Evolutionary conservation across 2,888 invertebrate species (phyloP).

Genomic region (Noctua janthina): DNA sequence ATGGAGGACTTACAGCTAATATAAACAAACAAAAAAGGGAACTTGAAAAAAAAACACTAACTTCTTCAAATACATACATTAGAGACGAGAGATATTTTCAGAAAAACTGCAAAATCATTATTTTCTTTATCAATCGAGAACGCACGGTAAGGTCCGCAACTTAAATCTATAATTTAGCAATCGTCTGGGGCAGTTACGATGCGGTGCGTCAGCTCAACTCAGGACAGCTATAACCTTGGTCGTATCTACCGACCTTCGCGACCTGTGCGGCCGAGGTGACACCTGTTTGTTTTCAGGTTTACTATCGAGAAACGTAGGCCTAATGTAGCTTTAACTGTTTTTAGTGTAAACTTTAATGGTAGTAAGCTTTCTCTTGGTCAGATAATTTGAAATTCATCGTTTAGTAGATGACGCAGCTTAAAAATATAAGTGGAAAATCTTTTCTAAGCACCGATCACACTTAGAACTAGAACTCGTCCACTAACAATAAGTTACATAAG

Average conservation of each 20-base stretch:
- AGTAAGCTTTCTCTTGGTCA: too few relatives aligned
- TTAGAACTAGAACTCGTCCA: slow-evolving; percentile 2
- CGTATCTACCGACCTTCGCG: slow-evolving; percentile 40
- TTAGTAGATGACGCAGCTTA: too few relatives aligned
- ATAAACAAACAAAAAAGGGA: too few relatives aligned
- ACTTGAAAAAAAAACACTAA: neutral
- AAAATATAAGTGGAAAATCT: neutral
- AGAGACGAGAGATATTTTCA: neutral
- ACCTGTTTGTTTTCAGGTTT: slow-evolving; percentile 46
- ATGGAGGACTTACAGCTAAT: too few relatives aligned
- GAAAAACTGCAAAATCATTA: neutral
- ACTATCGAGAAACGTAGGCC: neutral
- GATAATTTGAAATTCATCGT: too few relatives aligned
- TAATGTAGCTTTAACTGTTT: slow-evolving; percentile 7
- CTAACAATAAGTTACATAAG: slow-evolving; percentile 34
- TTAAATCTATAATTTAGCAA: slow-evolving; percentile 57
- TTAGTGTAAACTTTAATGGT: too few relatives aligned
- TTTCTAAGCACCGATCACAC: neutral
- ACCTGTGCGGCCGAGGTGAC: slow-evolving; percentile 24
- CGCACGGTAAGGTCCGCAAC: slow-evolving; percentile 22
- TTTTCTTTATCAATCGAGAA: slow-evolving; percentile 32
- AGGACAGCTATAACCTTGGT: slow-evolving; percentile 55
- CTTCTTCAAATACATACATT: neutral
- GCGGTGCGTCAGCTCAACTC: slow-evolving; percentile 44
- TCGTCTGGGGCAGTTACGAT: slow-evolving; percentile 54